Base-by-base conservation (phyloP, 2,797 vertebrate species). In the Sebastolobus altivelis region DNA sequence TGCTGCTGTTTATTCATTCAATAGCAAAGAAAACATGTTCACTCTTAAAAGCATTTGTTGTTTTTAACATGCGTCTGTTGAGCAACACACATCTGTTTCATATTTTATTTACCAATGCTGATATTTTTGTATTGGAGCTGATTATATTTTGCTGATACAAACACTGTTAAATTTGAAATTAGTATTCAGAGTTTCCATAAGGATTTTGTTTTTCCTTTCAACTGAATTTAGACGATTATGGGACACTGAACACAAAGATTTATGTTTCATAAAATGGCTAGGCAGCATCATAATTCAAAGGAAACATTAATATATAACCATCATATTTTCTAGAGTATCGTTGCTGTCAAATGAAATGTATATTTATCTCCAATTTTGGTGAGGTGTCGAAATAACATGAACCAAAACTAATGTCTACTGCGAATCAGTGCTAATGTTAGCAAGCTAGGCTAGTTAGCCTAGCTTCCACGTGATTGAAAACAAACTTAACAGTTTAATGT, bases 61-160 rank as follows among this genome's bases (percentile, higher is more conserved):
- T 83, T 81, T 81, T 88, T 56, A 78, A 78, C 73, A 38, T 72
- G 10, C 31, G 54, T 72, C 62, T 27, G 6, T 2, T 1, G 16
- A 43, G 38, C 35, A n/a, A 31, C 35, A 5, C 12, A 22, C 35
- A 52, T 18, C 52, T 5, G 37, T 20, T 3, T 9, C 11, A 6
- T 5, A 4, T 8, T 49, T 33, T 76, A 25, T 25, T 25, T 25
- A 25, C 10, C 3, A 5, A 10, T 9, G 4, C 25, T 61, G 18
- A 59, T 40, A n/a, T 7, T 60, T 73, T 4, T 54, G 9, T 46
- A 35, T 68, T 11, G 20, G 7, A 20, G 16, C 16, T 40, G 38
- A 31, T 31, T 3, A 62, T 58, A 14, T 43, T 33, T 66, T 84
- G 38, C 37, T 68, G 37, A 38, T 20, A 27, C 4, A 31, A 40